phyloP scores from a whole-genome alignment of 2,888 invertebrate genomes.

The Nymphalis polychloros region DNA sequence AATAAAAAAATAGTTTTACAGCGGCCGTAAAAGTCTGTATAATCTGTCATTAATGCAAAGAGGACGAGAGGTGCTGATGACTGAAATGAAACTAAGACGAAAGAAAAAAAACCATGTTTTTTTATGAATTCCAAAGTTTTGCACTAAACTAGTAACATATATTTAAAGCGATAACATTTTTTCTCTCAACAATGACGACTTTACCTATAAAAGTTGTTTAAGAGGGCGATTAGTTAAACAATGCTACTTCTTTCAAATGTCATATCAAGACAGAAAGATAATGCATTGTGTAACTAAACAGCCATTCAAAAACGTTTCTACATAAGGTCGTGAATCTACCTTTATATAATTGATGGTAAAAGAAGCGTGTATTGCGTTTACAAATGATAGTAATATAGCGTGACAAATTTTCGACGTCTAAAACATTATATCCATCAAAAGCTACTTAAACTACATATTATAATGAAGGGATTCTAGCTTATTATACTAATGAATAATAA shows the following conservation, averaged over 20 bases:
- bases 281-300: too few relatives aligned
- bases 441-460: constrained; percentile 5
- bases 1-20: too few relatives aligned
- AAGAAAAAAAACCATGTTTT: constrained; percentile 15
- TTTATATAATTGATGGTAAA: neutral
- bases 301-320: too few relatives aligned
- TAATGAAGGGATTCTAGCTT: constrained; percentile 3
- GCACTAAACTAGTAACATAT: constrained; percentile 14
- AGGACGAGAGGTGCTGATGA: neutral
- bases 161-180: constrained; percentile 16
- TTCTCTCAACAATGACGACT: neutral
- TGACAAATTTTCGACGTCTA: neutral
- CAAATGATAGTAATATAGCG: neutral
- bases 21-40: too few relatives aligned
- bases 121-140: constrained; percentile 22
- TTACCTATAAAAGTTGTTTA: too few relatives aligned
- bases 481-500: constrained; percentile 21
- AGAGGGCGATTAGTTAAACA: too few relatives aligned
- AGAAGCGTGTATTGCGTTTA: neutral
- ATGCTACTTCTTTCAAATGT: too few relatives aligned
- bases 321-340: neutral
- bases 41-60: too few relatives aligned
- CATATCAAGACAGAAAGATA: too few relatives aligned
- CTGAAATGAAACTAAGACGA: neutral
- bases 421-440: constrained; percentile 5